These are phyloP conservation scores for Byasa hedistus DNA, from an alignment of 2,888 invertebrate species.

Conservation along the genomic window DNA sequence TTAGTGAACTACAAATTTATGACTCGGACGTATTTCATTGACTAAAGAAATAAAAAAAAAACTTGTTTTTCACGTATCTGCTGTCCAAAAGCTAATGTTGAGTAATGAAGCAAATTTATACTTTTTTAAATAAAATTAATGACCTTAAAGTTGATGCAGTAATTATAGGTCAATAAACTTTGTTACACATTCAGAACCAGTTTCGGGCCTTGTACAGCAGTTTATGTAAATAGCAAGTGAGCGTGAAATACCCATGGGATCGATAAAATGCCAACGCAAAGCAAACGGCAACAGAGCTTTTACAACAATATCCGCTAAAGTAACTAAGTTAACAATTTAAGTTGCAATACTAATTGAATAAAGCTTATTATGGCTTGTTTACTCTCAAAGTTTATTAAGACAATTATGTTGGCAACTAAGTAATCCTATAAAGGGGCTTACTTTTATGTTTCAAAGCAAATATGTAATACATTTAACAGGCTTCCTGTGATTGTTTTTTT, in stretches of 20 bases:
- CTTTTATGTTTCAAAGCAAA: constrained; percentile 29
- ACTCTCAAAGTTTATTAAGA: constrained; percentile 24
- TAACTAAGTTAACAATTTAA: constrained; percentile 8
- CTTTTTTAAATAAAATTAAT: neutral
- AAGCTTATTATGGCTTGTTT: constrained; percentile 30
- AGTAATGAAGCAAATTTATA: constrained; percentile 1
- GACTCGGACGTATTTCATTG: neutral
- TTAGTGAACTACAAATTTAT: neutral
- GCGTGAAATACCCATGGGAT: constrained; percentile 39
- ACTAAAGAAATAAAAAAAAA: constrained; percentile 1
- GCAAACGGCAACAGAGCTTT: constrained; percentile 16
- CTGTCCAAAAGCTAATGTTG: neutral
- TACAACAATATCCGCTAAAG: neutral
- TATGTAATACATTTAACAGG: constrained; percentile 36
- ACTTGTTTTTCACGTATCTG: constrained; percentile 8
- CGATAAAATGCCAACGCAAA: constrained; percentile 40
- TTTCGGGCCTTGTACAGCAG: constrained; percentile 46
- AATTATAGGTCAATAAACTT: constrained; percentile 53
- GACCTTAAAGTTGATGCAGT: constrained; percentile 18
- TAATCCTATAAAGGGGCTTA: constrained; percentile 53
- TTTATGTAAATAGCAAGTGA: constrained; percentile 50
- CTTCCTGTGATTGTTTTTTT: constrained; percentile 39
- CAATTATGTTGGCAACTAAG: constrained; percentile 21
- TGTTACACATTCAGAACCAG: constrained; percentile 50
- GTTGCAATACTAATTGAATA: constrained; percentile 26